These are phyloP conservation scores for Mormyrus iriodes DNA, from an alignment of 2,113 vertebrate genomes.

Conservation along the genomic window DNA sequence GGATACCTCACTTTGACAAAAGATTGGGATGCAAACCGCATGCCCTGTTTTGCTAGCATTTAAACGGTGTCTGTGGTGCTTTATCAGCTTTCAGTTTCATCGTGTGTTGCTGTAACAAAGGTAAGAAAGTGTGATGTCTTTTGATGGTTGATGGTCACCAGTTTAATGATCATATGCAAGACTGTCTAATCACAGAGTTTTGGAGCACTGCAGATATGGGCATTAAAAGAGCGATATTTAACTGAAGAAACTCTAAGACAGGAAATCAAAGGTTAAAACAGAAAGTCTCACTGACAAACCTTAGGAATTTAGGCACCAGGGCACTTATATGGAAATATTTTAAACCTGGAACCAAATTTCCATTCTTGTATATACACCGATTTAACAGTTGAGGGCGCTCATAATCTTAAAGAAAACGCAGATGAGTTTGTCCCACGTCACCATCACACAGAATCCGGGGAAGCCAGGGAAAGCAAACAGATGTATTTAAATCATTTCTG, in stretches of 20 bases:
- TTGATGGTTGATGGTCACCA: not conserved
- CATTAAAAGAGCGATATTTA: not conserved
- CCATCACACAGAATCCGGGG: not conserved
- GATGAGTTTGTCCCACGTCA: not conserved
- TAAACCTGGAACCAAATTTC: not conserved
- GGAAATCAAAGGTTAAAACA: not conserved
- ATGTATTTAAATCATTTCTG: not conserved
- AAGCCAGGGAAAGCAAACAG: slow-evolving; percentile 9
- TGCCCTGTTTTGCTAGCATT: not conserved
- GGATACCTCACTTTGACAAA: not conserved
- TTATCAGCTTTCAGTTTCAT: not conserved
- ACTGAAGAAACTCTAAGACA: not conserved
- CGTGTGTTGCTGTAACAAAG: not conserved
- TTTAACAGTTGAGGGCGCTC: slow-evolving; percentile 45
- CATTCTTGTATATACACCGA: not conserved
- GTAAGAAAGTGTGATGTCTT: not conserved
- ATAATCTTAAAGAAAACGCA: slow-evolving; percentile 30
- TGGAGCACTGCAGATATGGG: not conserved
- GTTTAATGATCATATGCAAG: not conserved
- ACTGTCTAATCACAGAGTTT: not conserved
- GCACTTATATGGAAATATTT: not conserved
- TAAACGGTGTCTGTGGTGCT: not conserved
- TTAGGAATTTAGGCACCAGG: not conserved
- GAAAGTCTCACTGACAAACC: not conserved
- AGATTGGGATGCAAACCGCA: not conserved